phyloP scores from a whole-genome alignment of 2,888 invertebrate genomes.

The Alviniconcha strummeri region DNA sequence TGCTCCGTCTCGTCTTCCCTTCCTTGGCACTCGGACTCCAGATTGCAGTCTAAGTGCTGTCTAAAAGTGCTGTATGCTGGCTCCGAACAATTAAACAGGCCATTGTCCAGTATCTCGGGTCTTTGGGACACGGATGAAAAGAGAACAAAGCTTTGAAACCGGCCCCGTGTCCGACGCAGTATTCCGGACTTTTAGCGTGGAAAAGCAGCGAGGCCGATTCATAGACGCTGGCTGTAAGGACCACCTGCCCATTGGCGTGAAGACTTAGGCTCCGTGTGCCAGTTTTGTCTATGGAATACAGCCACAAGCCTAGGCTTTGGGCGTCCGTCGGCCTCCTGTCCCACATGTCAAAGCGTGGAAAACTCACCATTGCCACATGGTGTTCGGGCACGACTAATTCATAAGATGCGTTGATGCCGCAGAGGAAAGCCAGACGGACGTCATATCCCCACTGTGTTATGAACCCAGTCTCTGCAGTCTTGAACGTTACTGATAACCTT shows the following conservation, averaged over 20 bases:
- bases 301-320: neutral
- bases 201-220: neutral
- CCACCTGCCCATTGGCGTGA: too few species aligned
- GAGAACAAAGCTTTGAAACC: neutral
- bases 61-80: neutral
- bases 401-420: neutral
- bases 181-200: neutral
- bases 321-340: too few species aligned
- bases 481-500: neutral
- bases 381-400: neutral
- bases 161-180: neutral
- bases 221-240: neutral
- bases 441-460: conserved; percentile 10
- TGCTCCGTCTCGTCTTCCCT: neutral
- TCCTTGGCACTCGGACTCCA: conserved; percentile 4
- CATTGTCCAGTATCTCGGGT: neutral
- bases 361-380: neutral
- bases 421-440: neutral
- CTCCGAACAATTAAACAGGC: conserved; percentile 3
- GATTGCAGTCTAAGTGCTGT: neutral
- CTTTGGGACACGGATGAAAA: neutral
- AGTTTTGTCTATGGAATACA: neutral
- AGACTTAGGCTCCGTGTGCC: too few species aligned
- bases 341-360: conserved; percentile 11
- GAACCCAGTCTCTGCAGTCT: neutral